phyloP scores from a whole-genome alignment of 2,113 vertebrate genomes.

The Hydrochoerus hydrochaeris region DNA sequence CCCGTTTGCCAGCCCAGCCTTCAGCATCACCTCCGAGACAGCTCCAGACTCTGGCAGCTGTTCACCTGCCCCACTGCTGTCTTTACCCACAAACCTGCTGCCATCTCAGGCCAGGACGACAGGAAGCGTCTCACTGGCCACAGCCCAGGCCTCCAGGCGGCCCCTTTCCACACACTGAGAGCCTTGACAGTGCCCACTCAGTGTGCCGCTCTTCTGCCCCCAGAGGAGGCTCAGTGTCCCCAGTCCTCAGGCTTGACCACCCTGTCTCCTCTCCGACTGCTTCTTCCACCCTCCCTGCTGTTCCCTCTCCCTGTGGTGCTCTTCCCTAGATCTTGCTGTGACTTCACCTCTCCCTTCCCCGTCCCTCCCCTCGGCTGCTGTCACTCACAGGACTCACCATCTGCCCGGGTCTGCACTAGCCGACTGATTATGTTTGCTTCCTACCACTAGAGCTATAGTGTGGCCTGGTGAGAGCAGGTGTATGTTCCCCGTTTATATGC shows the following conservation, averaged over 20 bases:
- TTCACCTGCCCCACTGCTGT: background rate
- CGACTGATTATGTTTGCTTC: background rate
- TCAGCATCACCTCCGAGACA: background rate
- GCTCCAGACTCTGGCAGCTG: background rate
- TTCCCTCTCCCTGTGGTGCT: background rate
- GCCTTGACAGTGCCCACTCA: background rate
- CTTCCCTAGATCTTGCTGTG: no score
- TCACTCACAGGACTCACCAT: background rate
- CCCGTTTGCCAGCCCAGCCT: background rate
- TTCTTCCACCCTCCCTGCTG: no score
- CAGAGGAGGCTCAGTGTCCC: background rate
- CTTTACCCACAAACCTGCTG: background rate
- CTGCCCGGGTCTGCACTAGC: background rate
- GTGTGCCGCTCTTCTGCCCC: background rate
- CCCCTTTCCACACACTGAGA: background rate
- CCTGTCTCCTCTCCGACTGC: background rate
- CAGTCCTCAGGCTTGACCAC: no score
- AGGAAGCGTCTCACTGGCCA: no score
- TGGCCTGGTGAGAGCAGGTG: background rate
- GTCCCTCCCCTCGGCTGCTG: background rate
- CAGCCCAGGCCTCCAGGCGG: background rate
- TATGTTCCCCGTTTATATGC: background rate
- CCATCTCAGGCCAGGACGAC: background rate
- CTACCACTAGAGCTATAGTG: background rate
- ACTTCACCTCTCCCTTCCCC: background rate